Conservation (phyloP, 2,888 invertebrate species). For the Drosophila borborema region DNA sequence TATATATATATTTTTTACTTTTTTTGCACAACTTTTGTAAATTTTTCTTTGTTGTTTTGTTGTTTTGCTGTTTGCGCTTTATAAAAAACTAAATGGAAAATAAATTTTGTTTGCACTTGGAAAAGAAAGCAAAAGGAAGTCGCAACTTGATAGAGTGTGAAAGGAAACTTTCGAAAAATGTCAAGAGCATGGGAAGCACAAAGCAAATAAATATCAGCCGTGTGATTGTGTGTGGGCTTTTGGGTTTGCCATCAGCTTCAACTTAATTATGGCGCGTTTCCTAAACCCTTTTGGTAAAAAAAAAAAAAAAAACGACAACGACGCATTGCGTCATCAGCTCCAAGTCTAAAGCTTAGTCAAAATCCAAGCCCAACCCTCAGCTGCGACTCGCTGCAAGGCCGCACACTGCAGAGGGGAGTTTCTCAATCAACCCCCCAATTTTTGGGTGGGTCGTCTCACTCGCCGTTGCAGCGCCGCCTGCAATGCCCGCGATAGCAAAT, state of each 20-base stretch:
- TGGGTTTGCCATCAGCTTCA: constrained; percentile 10
- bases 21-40: constrained; percentile 28
- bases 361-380: constrained; percentile 26
- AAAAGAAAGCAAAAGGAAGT: constrained; percentile 63
- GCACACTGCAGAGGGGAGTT: background rate
- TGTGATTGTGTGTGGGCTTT: constrained; percentile 1
- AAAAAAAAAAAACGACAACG: constrained; percentile 7
- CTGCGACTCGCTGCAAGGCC: constrained; percentile 21
- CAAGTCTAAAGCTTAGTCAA: constrained; percentile 18
- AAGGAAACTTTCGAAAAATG: constrained; percentile 60
- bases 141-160: constrained; percentile 72
- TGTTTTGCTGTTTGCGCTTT: constrained; percentile 66
- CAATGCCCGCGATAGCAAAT: constrained; percentile 60
- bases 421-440: constrained; percentile 17
- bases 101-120: constrained; percentile 79
- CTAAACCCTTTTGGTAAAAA: constrained; percentile 45
- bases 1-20: background rate
- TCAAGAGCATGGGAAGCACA: constrained; percentile 1
- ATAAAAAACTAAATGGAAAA: constrained; percentile 76
- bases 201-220: constrained; percentile 15
- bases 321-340: constrained; percentile 64
- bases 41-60: constrained; percentile 26
- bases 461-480: constrained; percentile 67
- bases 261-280: constrained; percentile 65
- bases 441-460: constrained; percentile 33